A percentile compares a stretch with the other conserved stretches of the same genome.
These are phyloP conservation scores for Fragum sueziense DNA, from an alignment of 2,888 invertebrate species.

Conservation along the genomic window DNA sequence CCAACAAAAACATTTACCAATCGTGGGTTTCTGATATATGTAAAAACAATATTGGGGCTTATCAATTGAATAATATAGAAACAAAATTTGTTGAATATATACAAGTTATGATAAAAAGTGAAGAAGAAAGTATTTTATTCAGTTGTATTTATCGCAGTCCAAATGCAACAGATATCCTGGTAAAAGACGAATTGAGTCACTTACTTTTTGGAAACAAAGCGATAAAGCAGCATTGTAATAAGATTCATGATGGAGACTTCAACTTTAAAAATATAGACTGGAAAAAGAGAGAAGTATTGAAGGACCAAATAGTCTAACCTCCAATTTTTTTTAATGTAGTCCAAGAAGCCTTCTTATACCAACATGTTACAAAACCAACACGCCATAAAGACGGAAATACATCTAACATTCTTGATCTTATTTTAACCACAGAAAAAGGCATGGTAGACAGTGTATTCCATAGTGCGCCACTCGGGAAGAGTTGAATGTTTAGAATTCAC, in stretches of 20 bases:
- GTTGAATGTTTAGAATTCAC: no score
- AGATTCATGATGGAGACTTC: background rate
- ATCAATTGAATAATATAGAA: background rate
- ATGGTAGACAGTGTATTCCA: no score
- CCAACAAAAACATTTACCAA: background rate
- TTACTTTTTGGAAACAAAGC: background rate
- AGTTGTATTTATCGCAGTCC: constrained; percentile 1
- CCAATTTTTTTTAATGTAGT: no score
- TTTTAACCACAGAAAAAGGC: no score
- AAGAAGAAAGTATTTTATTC: background rate
- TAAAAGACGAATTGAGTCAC: background rate
- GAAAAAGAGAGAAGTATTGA: background rate
- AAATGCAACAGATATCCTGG: background rate
- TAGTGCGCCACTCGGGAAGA: no score
- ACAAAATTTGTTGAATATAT: background rate
- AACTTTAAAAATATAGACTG: background rate
- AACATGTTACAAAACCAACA: no score
- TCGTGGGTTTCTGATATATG: background rate
- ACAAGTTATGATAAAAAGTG: background rate
- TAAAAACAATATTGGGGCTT: background rate
- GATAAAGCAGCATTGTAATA: background rate
- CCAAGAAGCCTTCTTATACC: no score
- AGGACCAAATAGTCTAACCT: background rate
- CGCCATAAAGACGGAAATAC: no score
- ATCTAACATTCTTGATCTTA: no score